Percentiles rank a stretch among this genome's conserved stretches.
These are phyloP conservation scores for Triops longicaudatus DNA, from an alignment of 1,140 invertebrate genomes.

Conservation along the genomic window DNA sequence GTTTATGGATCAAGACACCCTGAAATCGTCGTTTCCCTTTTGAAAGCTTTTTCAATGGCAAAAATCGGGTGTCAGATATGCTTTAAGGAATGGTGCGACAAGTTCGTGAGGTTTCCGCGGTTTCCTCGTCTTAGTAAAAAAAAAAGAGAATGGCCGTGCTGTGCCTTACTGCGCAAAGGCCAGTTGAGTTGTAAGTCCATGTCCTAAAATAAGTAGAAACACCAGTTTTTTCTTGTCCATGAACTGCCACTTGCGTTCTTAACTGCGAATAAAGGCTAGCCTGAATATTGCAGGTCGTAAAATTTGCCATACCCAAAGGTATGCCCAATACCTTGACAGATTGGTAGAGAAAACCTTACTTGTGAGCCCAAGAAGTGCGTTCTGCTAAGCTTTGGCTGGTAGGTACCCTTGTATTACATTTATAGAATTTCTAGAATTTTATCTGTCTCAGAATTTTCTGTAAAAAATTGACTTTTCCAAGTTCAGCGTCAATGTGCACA, in stretches of 20 bases:
- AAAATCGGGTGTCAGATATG: background rate
- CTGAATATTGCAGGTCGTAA: background rate
- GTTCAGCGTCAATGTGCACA: background rate
- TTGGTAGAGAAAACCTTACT: too few relatives aligned
- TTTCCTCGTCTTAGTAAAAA: background rate
- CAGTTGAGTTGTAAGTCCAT: background rate
- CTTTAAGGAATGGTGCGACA: background rate
- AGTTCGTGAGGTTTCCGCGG: background rate
- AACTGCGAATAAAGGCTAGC: background rate
- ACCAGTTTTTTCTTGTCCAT: background rate
- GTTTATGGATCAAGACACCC: background rate
- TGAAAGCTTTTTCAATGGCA: background rate
- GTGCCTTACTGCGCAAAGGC: background rate
- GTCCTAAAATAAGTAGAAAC: background rate
- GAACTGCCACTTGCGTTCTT: background rate
- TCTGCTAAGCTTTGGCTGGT: too few relatives aligned
- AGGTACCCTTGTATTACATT: background rate
- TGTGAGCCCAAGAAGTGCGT: too few relatives aligned
- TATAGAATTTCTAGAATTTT: background rate
- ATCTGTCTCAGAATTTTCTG: background rate
- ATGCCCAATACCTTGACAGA: background rate
- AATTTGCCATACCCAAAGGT: background rate
- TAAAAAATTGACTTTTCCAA: background rate
- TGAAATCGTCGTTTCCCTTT: background rate
- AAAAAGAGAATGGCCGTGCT: background rate